These are phyloP conservation scores for Pachyseris speciosa DNA, from an alignment of 64 coral and sea anemone species.

Conservation along the genomic window DNA sequence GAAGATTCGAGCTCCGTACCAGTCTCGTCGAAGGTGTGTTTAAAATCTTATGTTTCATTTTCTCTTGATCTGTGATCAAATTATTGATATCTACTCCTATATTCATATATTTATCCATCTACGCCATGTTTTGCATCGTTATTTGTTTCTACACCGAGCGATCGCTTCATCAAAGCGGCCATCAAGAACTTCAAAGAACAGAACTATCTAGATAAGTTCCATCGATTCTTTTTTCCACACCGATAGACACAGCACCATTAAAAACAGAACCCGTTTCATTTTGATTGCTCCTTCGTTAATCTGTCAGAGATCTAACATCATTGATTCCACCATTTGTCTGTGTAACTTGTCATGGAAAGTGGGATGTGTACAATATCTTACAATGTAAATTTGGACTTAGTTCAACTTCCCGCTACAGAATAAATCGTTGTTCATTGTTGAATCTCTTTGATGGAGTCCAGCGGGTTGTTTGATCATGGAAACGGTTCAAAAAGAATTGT, in stretches of 20 bases:
- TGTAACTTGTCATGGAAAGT: neutral
- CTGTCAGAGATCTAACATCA: neutral
- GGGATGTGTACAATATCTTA: neutral
- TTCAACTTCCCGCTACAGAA: too few species aligned
- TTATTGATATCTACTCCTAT: neutral
- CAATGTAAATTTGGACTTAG: neutral
- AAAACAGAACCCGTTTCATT: neutral
- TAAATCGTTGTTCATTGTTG: neutral
- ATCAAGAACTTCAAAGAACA: neutral
- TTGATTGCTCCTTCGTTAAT: neutral
- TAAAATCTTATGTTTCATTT: neutral
- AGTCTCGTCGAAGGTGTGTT: slow-evolving; percentile 44
- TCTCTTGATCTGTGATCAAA: neutral
- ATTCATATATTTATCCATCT: neutral
- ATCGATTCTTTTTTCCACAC: neutral
- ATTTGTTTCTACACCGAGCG: neutral
- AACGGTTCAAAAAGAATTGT: neutral
- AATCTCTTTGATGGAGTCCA: neutral
- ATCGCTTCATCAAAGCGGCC: neutral
- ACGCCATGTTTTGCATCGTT: neutral
- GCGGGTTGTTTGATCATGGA: neutral
- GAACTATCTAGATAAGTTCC: neutral
- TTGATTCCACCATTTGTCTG: neutral
- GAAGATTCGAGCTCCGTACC: slow-evolving; percentile 5
- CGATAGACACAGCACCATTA: neutral